phyloP scores from a whole-genome alignment of 2,888 invertebrate genomes.

The Dendrolimus houi region DNA sequence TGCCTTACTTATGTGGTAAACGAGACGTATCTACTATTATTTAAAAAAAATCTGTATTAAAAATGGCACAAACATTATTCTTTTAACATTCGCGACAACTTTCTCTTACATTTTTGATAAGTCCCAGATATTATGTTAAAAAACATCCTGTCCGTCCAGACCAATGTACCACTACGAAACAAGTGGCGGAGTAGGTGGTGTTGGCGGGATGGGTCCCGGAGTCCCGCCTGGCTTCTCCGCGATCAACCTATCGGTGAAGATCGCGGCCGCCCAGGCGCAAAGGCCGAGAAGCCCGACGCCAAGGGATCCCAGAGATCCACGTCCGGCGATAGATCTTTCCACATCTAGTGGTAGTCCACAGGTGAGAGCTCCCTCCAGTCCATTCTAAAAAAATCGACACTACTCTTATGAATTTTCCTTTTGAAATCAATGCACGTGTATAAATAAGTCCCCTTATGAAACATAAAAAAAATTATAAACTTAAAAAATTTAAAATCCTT shows the following conservation, averaged over 20 bases:
- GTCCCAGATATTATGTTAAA: not conserved
- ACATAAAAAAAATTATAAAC: too few species aligned
- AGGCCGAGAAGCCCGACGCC: conserved; percentile 85
- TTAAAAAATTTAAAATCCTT: not conserved
- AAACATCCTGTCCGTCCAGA: conserved; percentile 61
- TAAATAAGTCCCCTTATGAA: too few species aligned
- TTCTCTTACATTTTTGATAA: too few species aligned
- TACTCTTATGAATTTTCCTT: not conserved
- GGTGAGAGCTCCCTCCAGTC: conserved; percentile 64
- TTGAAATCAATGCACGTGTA: too few species aligned
- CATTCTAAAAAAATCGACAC: not conserved
- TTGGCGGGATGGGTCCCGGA: conserved; percentile 80
- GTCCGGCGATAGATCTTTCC: conserved; percentile 90
- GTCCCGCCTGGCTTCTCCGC: conserved; percentile 87
- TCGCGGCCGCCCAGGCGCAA: conserved; percentile 83
- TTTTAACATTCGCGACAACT: not conserved
- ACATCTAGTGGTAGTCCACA: conserved; percentile 93
- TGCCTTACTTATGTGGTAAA: conserved; percentile 61
- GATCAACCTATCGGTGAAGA: conserved; percentile 90
- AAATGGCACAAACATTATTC: not conserved
- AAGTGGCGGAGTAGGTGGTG: conserved; percentile 76
- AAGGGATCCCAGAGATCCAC: conserved; percentile 85
- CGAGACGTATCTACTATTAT: conserved; percentile 32
- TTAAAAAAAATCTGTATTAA: not conserved
- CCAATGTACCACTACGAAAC: conserved; percentile 90